A percentile compares a stretch with the other conserved stretches of the same genome.
Evolutionary conservation across 2,113 vertebrate genomes (phyloP).

Genomic region (mouse (Mus musculus)): DNA sequence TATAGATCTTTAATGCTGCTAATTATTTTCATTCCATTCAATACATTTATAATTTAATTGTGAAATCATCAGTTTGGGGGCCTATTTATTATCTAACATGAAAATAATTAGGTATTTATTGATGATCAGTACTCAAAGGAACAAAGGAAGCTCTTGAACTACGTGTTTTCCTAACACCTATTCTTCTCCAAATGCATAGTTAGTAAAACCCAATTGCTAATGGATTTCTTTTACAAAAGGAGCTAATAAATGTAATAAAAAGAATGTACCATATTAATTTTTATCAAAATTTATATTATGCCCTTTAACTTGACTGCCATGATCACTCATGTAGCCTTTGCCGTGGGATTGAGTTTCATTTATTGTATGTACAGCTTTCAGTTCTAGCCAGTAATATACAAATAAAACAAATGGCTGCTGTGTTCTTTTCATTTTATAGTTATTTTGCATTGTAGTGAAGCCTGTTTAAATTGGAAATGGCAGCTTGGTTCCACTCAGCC

Average conservation of each 20-base stretch:
- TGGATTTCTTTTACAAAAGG: not conserved
- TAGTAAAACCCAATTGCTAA: not conserved
- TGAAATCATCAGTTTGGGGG: not conserved
- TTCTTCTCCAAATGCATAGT: not conserved
- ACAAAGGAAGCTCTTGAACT: not conserved
- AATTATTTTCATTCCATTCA: slow-evolving; percentile 13
- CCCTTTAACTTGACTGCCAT: not conserved
- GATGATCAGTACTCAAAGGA: not conserved
- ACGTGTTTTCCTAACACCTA: not conserved
- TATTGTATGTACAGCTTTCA: not conserved
- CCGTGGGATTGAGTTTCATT: not conserved
- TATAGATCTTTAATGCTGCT: not conserved
- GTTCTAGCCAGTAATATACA: not conserved
- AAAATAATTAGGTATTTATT: not conserved
- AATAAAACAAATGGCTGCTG: not conserved
- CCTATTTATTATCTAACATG: not conserved
- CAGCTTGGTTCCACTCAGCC: not conserved
- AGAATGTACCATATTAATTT: not conserved
- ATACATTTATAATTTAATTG: not conserved
- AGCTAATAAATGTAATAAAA: not conserved
- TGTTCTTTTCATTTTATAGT: not conserved
- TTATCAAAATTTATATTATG: not conserved
- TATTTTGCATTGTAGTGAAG: not conserved
- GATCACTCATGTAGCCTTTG: too few relatives aligned
- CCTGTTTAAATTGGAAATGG: not conserved